A percentile compares a stretch with the other conserved stretches of the same genome.
Evolutionary conservation across 2,888 invertebrate species (phyloP).

Genomic region (Podabrus alpinus): DNA sequence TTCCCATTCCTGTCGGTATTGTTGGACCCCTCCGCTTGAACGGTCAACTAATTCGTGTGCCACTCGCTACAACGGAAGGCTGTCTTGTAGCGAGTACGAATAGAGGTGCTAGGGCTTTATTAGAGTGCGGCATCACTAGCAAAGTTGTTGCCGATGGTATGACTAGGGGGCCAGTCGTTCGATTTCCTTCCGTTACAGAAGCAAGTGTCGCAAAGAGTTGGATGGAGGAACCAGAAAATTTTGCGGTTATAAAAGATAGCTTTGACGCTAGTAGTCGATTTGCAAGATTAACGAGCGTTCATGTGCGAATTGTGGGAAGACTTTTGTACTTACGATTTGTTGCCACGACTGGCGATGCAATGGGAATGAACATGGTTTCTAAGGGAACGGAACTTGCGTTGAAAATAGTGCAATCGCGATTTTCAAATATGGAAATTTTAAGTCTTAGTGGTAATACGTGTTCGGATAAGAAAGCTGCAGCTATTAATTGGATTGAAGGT

Average conservation of each 20-base stretch:
- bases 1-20: conserved; percentile 94
- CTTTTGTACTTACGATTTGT: conserved; percentile 89
- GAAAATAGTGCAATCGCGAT: conserved; percentile 71
- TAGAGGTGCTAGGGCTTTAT: conserved; percentile 90
- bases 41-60: conserved; percentile 79
- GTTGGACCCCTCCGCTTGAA: conserved; percentile 92
- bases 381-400: conserved; percentile 93
- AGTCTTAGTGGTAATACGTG: conserved; percentile 97
- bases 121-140: conserved; percentile 79
- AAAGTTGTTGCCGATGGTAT: conserved; percentile 91
- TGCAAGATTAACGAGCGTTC: conserved; percentile 80
- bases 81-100: conserved; percentile 97
- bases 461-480: conserved; percentile 96
- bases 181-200: conserved; percentile 76
- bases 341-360: conserved; percentile 96
- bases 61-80: conserved; percentile 99
- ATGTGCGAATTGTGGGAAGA: conserved; percentile 86
- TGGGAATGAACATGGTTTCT: conserved; percentile 99
- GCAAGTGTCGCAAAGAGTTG: conserved; percentile 82
- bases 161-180: conserved; percentile 95
- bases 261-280: conserved; percentile 94
- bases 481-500: conserved; percentile 96
- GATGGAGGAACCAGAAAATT: conserved; percentile 81
- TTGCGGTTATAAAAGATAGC: conserved; percentile 74
- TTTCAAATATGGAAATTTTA: conserved; percentile 90